These are phyloP conservation scores for Todiramphus chloris DNA, from an alignment of 2,113 vertebrate species.

Conservation along the genomic window DNA sequence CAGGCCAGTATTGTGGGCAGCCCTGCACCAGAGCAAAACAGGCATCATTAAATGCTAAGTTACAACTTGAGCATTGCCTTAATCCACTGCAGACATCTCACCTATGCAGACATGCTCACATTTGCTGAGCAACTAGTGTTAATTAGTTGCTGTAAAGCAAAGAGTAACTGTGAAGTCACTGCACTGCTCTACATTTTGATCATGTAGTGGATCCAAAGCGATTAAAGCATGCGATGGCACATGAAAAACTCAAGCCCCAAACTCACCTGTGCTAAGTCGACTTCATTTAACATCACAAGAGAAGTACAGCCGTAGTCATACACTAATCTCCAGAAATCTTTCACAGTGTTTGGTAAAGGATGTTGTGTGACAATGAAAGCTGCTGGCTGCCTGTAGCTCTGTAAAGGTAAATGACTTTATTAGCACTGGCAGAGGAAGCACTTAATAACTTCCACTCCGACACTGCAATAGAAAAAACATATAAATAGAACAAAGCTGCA, in stretches of 20 bases:
- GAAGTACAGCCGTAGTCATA: slow-evolving; percentile 98
- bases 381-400: slow-evolving; percentile 98
- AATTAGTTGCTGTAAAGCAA: neutral
- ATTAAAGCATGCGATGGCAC: accelerated
- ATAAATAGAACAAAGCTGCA: neutral
- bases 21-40: slow-evolving; percentile 78
- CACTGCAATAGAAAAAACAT: neutral
- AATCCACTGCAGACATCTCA: neutral
- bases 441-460: neutral
- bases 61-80: neutral
- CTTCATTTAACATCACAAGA: slow-evolving; percentile 97
- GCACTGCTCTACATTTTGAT: neutral
- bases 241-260: neutral
- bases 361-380: slow-evolving; percentile 98
- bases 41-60: neutral
- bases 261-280: slow-evolving; percentile 93
- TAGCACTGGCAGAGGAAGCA: neutral
- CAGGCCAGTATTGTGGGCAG: slow-evolving; percentile 98
- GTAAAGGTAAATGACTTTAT: slow-evolving; percentile 41
- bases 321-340: slow-evolving; percentile 98
- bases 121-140: neutral
- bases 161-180: neutral
- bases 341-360: slow-evolving; percentile 96
- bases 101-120: neutral
- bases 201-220: neutral